phyloP scores from a whole-genome alignment of 2,113 vertebrate genomes.

The Pluvianellus socialis region DNA sequence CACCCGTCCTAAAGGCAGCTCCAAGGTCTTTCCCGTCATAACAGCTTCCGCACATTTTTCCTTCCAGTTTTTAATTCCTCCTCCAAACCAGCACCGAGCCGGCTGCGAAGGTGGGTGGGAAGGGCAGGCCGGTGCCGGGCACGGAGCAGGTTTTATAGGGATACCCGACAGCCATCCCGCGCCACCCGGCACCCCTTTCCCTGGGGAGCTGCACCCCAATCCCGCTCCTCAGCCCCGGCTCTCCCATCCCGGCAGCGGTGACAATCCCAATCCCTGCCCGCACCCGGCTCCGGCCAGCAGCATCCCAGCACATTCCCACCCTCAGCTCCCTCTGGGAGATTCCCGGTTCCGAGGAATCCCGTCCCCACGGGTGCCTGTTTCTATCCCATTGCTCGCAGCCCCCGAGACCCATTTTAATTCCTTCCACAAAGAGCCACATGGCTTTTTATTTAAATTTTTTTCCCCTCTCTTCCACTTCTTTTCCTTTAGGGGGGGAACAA shows the following conservation, averaged over 20 bases:
- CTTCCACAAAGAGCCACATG: not conserved
- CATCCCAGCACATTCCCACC: not conserved
- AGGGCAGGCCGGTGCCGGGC: not conserved
- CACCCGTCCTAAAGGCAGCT: not conserved
- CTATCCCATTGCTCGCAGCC: not conserved
- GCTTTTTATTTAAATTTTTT: not conserved
- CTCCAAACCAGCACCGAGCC: not conserved
- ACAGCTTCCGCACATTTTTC: no score
- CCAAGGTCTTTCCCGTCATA: not conserved
- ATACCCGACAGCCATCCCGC: no score
- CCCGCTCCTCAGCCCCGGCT: not conserved
- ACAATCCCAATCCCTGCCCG: not conserved
- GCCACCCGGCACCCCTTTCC: not conserved
- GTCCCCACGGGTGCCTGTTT: not conserved
- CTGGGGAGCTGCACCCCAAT: not conserved
- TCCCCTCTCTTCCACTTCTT: not conserved
- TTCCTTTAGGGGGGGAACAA: not conserved
- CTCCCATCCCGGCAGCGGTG: accelerated
- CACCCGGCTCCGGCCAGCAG: not conserved
- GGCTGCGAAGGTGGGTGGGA: not conserved
- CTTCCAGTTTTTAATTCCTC: not conserved
- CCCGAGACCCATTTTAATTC: not conserved
- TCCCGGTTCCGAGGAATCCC: not conserved
- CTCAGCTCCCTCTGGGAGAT: no score
- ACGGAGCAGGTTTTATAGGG: not conserved